Evolutionary conservation across 1,140 invertebrate species (phyloP), one percentile per base, ranked within the genome.

Genomic region (Plodia interpunctella): DNA sequence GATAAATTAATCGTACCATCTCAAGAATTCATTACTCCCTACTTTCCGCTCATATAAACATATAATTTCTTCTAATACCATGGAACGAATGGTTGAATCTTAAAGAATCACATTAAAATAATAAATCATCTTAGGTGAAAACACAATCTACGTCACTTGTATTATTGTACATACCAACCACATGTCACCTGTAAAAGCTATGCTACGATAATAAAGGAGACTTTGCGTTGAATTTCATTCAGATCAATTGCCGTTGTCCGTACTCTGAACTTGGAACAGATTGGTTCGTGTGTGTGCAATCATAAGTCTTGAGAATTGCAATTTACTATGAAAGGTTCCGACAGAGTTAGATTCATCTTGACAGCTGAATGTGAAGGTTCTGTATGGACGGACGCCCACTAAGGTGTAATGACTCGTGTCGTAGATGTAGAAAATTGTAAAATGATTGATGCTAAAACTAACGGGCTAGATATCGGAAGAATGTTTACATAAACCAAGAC

Each of bases 301-400:
- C 38, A 44, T 44, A 44, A 44, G 38, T 44, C 38, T 44, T 17
- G 38, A 44, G 38, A 17, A 44, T 44, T 44, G 38, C 38, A 44
- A 44, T 44, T 44, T 44, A 44, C 38, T 15, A 44, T 15, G 38
- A 44, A 15, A 44, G 38, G 13, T 44, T n/a, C 38, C 38, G 38
- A 44, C 38, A 44, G 38, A 6, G 38, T 44, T 44, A 44, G 38
- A 44, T 44, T 15, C 38, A 44, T 44, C 38, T 44, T 15, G 38
- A 44, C 38, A 44, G 38, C n/a, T 17, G n/a, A n/a, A 44, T 17
- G 15, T 44, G 13, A n/a, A 44, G 21, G 21, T 25, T 25, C 21
- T 13, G 10, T 9, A 35, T 35, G 32, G 32, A 35, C 32, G 8
- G 10, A n/a, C 38, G 10, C 38, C 38, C 38, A 44, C 38, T 44